These are phyloP conservation scores for Mimumesa dahlbomi DNA, from an alignment of 2,888 invertebrate genomes.

Conservation along the genomic window DNA sequence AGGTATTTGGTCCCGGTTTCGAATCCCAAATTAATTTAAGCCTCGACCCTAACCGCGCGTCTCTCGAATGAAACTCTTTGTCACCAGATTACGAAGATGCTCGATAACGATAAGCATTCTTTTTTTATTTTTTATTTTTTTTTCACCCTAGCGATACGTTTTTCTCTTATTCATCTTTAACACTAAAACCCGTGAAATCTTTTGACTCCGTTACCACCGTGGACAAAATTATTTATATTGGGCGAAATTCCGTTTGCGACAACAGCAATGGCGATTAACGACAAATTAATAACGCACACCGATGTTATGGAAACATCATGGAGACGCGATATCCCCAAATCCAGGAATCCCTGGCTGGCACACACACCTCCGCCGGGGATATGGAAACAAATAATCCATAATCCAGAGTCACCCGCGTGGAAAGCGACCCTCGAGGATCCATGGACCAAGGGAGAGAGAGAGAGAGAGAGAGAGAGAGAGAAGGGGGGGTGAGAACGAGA, in stretches of 20 bases:
- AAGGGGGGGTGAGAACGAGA: constrained; percentile 2
- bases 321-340: too few species aligned
- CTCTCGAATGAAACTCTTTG: constrained; percentile 37
- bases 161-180: neutral
- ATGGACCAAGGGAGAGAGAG: constrained; percentile 7
- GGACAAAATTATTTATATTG: too few species aligned
- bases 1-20: constrained; percentile 32
- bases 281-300: too few species aligned
- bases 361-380: constrained; percentile 25
- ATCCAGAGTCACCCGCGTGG: constrained; percentile 27
- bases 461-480: neutral
- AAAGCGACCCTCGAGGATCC: constrained; percentile 52
- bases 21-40: constrained; percentile 55
- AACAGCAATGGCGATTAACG: too few species aligned
- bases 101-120: constrained; percentile 24
- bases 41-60: constrained; percentile 21
- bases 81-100: constrained; percentile 46
- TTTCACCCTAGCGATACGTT: neutral
- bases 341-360: too few species aligned
- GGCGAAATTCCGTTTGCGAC: too few species aligned
- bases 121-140: too few species aligned
- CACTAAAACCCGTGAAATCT: too few species aligned
- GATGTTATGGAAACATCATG: too few species aligned
- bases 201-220: too few species aligned
- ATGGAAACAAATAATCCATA: constrained; percentile 53